Percentiles rank a stretch among this genome's conserved stretches.
phyloP scores from a whole-genome alignment of 2,113 vertebrate genomes.

The Semicossyphus pulcher region DNA sequence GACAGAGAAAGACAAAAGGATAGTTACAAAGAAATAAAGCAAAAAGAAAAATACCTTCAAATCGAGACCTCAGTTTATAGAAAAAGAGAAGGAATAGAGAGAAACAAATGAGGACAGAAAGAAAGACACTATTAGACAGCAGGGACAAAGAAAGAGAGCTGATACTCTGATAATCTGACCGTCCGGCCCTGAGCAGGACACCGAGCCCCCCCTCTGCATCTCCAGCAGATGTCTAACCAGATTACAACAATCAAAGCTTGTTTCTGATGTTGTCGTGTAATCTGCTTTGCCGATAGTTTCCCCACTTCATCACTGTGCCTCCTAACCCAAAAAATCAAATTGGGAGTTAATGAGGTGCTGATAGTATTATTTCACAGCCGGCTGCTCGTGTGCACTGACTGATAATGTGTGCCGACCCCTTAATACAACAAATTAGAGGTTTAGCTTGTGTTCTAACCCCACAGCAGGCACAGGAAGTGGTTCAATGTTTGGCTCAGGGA shows the following conservation, averaged over 20 bases:
- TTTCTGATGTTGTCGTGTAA: background rate
- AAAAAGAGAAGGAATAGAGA: too few species aligned
- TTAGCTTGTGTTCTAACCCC: constrained; percentile 15
- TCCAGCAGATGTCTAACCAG: background rate
- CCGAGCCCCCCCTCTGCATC: background rate
- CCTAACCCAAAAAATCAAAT: constrained; percentile 45
- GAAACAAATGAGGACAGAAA: too few species aligned
- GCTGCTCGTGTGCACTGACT: constrained; percentile 36
- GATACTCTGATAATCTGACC: too few species aligned
- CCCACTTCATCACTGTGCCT: constrained; percentile 37
- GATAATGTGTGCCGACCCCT: constrained; percentile 46
- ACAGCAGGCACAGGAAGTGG: constrained; percentile 4
- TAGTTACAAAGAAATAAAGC: too few species aligned
- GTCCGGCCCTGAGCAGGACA: background rate
- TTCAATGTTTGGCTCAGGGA: constrained; percentile 24
- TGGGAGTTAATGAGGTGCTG: constrained; percentile 67
- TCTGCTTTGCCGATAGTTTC: constrained; percentile 35
- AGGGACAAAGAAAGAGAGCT: too few species aligned
- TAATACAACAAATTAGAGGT: constrained; percentile 61
- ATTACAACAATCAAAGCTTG: background rate
- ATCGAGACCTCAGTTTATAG: too few species aligned
- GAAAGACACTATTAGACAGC: too few species aligned
- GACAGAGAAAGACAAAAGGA: too few species aligned
- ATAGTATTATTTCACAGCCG: constrained; percentile 66
- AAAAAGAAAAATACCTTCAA: background rate